Percentiles rank a stretch among this genome's conserved stretches.
phyloP scores from a whole-genome alignment of 2,888 invertebrate genomes.

The Euclidia mi region DNA sequence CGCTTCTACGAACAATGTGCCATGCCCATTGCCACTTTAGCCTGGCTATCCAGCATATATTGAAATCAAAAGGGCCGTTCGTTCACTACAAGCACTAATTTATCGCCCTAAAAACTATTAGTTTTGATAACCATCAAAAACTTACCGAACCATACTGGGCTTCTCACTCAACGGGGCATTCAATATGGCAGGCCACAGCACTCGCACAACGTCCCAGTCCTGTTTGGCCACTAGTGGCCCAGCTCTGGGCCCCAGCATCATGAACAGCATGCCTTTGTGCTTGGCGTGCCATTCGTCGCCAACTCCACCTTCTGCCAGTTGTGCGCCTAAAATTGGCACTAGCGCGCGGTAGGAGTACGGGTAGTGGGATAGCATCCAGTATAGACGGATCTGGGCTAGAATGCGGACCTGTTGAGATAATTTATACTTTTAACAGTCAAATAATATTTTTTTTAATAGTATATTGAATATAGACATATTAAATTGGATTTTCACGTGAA shows the following conservation, averaged over 20 bases:
- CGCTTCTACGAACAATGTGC: no score
- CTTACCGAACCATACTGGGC: constrained; percentile 92
- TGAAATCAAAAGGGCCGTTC: no score
- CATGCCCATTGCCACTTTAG: no score
- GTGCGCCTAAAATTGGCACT: constrained; percentile 90
- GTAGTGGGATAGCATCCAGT: constrained; percentile 91
- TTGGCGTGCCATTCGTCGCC: constrained; percentile 87
- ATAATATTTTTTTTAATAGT: no score
- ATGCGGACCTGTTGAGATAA: constrained; percentile 86
- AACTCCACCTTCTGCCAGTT: constrained; percentile 85
- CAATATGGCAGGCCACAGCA: constrained; percentile 95
- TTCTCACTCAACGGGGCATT: constrained; percentile 96
- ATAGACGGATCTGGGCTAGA: constrained; percentile 92
- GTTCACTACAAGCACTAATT: no score
- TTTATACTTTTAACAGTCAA: no score
- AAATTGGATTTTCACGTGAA: no score
- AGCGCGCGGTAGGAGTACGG: constrained; percentile 93
- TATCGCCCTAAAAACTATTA: no score
- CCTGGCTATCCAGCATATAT: no score
- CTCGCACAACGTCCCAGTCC: constrained; percentile 93
- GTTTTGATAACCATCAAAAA: constrained; percentile 12
- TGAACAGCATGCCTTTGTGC: constrained; percentile 93
- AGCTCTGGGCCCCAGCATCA: constrained; percentile 92
- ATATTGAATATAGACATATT: no score
- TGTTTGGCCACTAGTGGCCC: constrained; percentile 92